Base-by-base conservation (phyloP, 2,888 invertebrate species). In the Acanthacorydalis orientalis region DNA sequence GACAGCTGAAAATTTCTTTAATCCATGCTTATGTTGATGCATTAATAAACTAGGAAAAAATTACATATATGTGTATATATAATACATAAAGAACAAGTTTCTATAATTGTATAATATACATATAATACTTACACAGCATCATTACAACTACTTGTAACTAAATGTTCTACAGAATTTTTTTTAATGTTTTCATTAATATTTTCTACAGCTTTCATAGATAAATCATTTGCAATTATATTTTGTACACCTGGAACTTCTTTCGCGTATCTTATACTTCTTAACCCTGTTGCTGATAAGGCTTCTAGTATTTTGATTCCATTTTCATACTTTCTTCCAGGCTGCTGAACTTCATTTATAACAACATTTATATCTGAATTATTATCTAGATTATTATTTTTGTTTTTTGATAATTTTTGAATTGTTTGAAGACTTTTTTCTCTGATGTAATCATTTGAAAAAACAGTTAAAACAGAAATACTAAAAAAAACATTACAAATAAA, bases 231-330 rank as follows among this genome's bases (percentile, higher is more conserved):
- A n/a, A 89, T 62, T 12, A 97, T 80, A 61, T 78, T 73, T 39
- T 75, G 78, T 0, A 92, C 67, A n/a, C 81, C 81, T 1, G 80
- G 76, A 11, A 97, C 74, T 74, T 99, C 98, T 59, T 90, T 84
- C 0, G 96, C 96, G 68, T 97, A 98, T 14, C 98, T 78, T 55
- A 98, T 87, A 50, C 97, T 93, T 38, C 98, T 73, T 35, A 98
- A 68, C 0, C 98, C 98, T 10, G 95, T 92, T 0, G 98, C 98
- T 15, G 97, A 86, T 37, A 98, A 66, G 0, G 95, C 97, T 70
- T 98, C 97, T 48, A 98, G 68, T 54, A 98, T 80, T 47, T 71
- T 68, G 39, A 85, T 65, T 8, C 78, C 77, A 49, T 73, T 57
- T 69, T 78, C 58, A 49, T 57, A 56, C 51, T 53, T 56, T 34